Conservation (phyloP, 2,888 invertebrate species). For the Itoplectis maculator region DNA sequence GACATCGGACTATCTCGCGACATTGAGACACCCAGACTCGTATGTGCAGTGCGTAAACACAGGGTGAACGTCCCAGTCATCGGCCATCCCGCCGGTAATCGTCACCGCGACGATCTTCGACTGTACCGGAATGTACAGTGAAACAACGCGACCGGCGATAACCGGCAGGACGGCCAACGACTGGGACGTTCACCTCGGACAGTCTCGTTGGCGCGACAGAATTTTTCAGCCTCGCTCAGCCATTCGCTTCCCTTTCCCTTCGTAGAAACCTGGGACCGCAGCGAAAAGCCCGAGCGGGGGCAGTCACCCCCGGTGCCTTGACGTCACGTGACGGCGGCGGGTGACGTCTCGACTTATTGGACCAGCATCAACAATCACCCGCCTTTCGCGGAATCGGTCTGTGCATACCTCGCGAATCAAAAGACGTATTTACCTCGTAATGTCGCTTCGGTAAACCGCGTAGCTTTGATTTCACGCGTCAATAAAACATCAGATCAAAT, state of each 20-base stretch:
- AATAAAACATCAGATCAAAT: too few relatives aligned
- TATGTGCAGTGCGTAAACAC: slow-evolving; percentile 4
- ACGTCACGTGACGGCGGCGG: neutral
- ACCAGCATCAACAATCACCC: neutral
- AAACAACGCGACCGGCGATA: too few relatives aligned
- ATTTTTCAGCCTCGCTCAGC: slow-evolving; percentile 9
- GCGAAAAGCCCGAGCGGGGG: neutral
- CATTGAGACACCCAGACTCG: neutral
- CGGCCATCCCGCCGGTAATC: too few relatives aligned
- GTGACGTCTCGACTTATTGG: neutral
- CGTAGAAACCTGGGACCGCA: slow-evolving; percentile 28
- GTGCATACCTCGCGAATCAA: neutral
- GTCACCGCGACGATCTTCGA: too few relatives aligned
- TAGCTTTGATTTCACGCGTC: too few relatives aligned
- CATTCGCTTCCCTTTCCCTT: slow-evolving; percentile 7
- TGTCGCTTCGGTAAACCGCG: slow-evolving; percentile 1
- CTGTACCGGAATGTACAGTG: too few relatives aligned
- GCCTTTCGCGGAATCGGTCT: slow-evolving; percentile 24
- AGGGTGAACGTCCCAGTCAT: neutral
- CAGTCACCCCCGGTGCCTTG: too few relatives aligned
- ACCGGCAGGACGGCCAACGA: too few relatives aligned
- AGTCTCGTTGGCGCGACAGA: slow-evolving; percentile 6
- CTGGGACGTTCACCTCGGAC: neutral
- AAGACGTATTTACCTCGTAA: slow-evolving; percentile 9
- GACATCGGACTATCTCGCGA: slow-evolving; percentile 9